Percentiles rank a stretch among this genome's conserved stretches.
Conservation (phyloP, 2,888 invertebrate species). For the Nymphalis c-album region DNA sequence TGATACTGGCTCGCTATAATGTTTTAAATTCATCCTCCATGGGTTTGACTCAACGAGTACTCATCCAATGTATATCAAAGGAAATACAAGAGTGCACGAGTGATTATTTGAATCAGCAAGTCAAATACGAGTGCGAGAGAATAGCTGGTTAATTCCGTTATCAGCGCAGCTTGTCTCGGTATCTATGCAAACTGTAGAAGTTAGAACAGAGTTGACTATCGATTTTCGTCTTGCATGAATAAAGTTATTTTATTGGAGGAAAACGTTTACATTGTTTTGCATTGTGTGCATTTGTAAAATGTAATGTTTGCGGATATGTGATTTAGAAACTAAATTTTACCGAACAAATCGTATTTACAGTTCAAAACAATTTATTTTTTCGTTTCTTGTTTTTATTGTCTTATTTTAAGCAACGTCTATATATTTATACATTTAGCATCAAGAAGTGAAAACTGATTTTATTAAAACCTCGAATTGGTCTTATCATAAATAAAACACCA, state of each 20-base stretch:
- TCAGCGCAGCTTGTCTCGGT: slow-evolving; percentile 49
- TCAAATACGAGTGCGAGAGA: slow-evolving; percentile 53
- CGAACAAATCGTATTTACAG: too few relatives aligned
- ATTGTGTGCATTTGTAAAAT: neutral
- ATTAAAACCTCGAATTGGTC: too few relatives aligned
- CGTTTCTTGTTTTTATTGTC: too few relatives aligned
- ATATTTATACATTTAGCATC: too few relatives aligned
- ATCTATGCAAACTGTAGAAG: slow-evolving; percentile 43
- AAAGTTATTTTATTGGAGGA: neutral
- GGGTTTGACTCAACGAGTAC: too few relatives aligned
- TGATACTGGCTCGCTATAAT: neutral
- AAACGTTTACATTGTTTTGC: neutral
- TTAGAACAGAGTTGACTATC: slow-evolving; percentile 33
- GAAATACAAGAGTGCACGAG: slow-evolving; percentile 13
- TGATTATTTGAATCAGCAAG: slow-evolving; percentile 53
- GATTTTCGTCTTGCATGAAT: slow-evolving; percentile 15
- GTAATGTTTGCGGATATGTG: neutral
- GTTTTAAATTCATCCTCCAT: too few relatives aligned
- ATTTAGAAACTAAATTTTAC: too few relatives aligned
- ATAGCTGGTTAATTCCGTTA: slow-evolving; percentile 62
- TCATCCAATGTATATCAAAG: slow-evolving; percentile 3
- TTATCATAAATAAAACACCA: too few relatives aligned
- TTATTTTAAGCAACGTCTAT: too few relatives aligned
- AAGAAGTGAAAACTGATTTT: too few relatives aligned
- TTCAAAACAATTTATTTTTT: too few relatives aligned